Evolutionary conservation across 2,113 vertebrate genomes (phyloP), one percentile per base, ranked within the genome.

Genomic region (Ctenodactylus gundi): DNA sequence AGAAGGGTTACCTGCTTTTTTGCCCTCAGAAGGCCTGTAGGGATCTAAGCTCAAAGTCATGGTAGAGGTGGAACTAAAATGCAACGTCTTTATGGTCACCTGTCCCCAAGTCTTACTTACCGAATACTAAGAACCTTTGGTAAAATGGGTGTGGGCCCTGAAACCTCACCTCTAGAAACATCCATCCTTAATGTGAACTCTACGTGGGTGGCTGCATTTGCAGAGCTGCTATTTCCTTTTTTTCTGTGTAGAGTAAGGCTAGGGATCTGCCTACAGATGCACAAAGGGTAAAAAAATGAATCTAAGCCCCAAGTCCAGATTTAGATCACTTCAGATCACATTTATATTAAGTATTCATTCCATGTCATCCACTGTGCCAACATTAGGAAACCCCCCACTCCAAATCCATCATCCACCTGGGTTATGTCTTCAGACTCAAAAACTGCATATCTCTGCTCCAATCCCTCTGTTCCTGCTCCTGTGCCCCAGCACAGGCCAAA

Each of bases 31-130:
- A 60, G 18, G 25, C 51, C 36, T 36, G 53, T 0, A 11, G 55
- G 36, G n/a, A 67, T 18, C 58, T n/a, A 64, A 88, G 51, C 46
- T 80, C 78, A 64, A 70, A n/a, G 36, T 57, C 14, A 80, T 51
- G 15, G 9, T 31, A 51, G 64, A 82, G 41, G 58, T 41, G 14
- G 46, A 72, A 90, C 78, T 83, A 68, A 93, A 95, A 92, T 8
- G 4, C 4, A 27, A 77, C 39, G 21, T 21, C 75, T 84, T 46
- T 49, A 60, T 65, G 46, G 73, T 21, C 21, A 58, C 36, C 23
- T 67, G 39, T 13, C 72, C 36, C 39, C 10, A 68, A 64, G 15
- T 39, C 51, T n/a, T 29, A 10, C n/a, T 83, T 53, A 36, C 14
- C 41, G 46, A 86, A 36, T 15, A 60, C 62, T 75, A 25, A 67